These are phyloP conservation scores for Lamprotornis superbus DNA, from an alignment of 2,113 vertebrate species.

Conservation along the genomic window DNA sequence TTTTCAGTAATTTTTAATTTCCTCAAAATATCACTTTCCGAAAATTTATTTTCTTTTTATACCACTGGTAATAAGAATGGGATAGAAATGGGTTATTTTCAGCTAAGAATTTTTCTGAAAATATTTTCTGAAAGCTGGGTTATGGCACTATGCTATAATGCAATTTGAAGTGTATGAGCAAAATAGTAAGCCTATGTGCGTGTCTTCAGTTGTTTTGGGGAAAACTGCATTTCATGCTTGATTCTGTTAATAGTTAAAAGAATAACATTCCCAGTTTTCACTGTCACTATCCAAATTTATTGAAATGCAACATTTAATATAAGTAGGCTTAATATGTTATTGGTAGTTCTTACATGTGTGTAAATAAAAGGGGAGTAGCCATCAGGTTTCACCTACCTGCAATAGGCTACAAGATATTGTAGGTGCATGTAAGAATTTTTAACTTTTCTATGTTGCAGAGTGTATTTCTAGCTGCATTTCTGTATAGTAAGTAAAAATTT, in stretches of 20 bases:
- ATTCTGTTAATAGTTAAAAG: not conserved
- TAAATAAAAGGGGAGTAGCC: not conserved
- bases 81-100: not conserved
- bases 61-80: not conserved
- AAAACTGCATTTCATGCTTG: not conserved
- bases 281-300: not conserved
- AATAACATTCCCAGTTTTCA: not conserved
- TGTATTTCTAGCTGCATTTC: not conserved
- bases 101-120: not conserved
- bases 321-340: not conserved
- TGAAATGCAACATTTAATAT: not conserved
- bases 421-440: not conserved
- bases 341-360: rapidly evolving
- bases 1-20: not conserved
- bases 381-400: not conserved
- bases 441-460: not conserved
- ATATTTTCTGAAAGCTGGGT: not conserved
- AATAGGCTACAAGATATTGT: not conserved
- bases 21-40: not conserved
- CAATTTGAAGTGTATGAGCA: not conserved
- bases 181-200: not conserved
- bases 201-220: not conserved
- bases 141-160: not conserved
- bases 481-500: not conserved
- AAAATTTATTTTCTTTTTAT: not conserved